phyloP scores from a whole-genome alignment of 64 coral and sea anemone genomes.

The Astreopora myriophthalma region DNA sequence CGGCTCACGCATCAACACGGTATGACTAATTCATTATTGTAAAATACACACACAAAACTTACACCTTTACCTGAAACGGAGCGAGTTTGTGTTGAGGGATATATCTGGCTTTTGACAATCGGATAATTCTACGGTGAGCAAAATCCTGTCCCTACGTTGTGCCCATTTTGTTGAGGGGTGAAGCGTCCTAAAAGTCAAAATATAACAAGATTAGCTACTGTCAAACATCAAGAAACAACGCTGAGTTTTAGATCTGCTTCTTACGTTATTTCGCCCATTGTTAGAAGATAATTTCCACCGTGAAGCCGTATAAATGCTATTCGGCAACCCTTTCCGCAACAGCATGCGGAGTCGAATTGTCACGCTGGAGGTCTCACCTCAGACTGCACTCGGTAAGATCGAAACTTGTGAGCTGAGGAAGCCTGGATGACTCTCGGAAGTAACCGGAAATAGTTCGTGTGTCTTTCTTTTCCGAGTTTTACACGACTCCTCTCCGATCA shows the following conservation, averaged over 20 bases:
- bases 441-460: background rate
- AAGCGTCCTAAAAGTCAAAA: conserved; percentile 29
- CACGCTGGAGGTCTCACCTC: background rate
- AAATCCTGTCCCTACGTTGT: conserved; percentile 84
- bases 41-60: background rate
- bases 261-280: conserved; percentile 57
- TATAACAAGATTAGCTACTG: background rate
- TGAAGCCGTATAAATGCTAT: background rate
- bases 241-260: background rate
- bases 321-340: background rate
- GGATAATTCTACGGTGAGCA: conserved; percentile 81
- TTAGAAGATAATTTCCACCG: background rate
- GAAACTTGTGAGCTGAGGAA: background rate
- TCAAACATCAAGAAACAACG: background rate
- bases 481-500: background rate
- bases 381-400: background rate
- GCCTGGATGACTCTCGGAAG: background rate
- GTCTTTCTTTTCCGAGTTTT: background rate
- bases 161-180: conserved; percentile 90
- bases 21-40: no score
- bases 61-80: conserved; percentile 73
- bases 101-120: conserved; percentile 83
- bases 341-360: background rate
- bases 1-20: no score
- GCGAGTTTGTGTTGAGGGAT: conserved; percentile 50